A percentile compares a stretch with the other conserved stretches of the same genome.
These are phyloP conservation scores for Ryuthela nishihirai DNA, from an alignment of 2,888 invertebrate genomes.

Conservation along the genomic window DNA sequence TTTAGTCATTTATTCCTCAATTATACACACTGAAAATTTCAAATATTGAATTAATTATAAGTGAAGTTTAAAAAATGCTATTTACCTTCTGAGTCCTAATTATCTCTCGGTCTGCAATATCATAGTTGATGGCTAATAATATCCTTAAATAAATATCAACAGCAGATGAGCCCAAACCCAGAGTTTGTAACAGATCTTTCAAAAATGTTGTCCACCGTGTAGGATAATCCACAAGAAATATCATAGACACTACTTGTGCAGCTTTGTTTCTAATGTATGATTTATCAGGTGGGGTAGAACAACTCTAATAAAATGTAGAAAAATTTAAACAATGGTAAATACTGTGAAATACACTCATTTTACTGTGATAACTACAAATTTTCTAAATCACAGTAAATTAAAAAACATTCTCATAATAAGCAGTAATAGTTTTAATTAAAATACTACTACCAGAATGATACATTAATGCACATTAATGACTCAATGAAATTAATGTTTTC, in stretches of 20 bases:
- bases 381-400: no score
- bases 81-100: constrained; percentile 49
- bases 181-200: constrained; percentile 52
- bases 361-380: no score
- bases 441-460: no score
- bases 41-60: constrained; percentile 7
- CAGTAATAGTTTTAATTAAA: no score
- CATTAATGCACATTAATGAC: no score
- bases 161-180: constrained; percentile 42
- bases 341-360: no score
- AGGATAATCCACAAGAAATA: constrained; percentile 57
- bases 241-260: constrained; percentile 57
- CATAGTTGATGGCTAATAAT: constrained; percentile 56
- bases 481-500: no score
- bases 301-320: constrained; percentile 3
- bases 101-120: constrained; percentile 56
- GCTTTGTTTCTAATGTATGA: constrained; percentile 57
- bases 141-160: constrained; percentile 57
- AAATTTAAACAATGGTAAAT: constrained; percentile 2
- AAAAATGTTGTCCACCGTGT: constrained; percentile 57
- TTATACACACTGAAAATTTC: no score
- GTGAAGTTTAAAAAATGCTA: neutral
- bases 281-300: constrained; percentile 45
- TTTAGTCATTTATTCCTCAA: no score
- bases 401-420: no score